Evolutionary conservation across 2,888 invertebrate species (phyloP).

Genomic region (Drosophila subquinaria): DNA sequence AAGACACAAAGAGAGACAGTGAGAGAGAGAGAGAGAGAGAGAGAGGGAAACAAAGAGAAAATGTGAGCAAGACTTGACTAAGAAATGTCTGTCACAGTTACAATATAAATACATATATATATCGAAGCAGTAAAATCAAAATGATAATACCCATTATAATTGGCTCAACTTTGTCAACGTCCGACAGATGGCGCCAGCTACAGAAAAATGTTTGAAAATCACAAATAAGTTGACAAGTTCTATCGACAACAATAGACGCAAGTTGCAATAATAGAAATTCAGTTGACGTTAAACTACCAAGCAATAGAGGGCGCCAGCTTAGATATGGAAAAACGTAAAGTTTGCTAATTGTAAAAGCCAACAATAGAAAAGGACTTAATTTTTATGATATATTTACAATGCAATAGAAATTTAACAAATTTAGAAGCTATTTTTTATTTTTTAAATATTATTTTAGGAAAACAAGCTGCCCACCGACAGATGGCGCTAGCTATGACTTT

Average conservation of each 20-base stretch:
- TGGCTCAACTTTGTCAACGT: slow-evolving; percentile 22
- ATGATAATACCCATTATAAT: slow-evolving; percentile 34
- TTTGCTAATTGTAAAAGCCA: not conserved
- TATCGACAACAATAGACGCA: not conserved
- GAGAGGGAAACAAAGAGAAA: not conserved
- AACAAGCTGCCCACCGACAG: not conserved
- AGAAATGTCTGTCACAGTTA: slow-evolving; percentile 48
- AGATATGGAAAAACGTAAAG: not conserved
- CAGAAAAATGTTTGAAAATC: not conserved
- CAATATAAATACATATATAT: not conserved
- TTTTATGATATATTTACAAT: no score
- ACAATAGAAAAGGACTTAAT: no score
- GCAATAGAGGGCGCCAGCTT: not conserved
- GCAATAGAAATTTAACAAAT: no score
- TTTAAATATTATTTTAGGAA: not conserved
- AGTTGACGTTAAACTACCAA: not conserved
- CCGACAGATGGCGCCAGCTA: slow-evolving; percentile 20
- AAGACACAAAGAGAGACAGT: not conserved
- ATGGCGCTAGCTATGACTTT: not conserved
- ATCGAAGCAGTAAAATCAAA: slow-evolving; percentile 13
- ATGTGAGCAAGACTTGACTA: slow-evolving; percentile 41
- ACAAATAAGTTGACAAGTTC: slow-evolving; percentile 16
- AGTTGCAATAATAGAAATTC: slow-evolving; percentile 6
- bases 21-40: not conserved
- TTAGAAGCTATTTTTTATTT: no score